phyloP scores from a whole-genome alignment of 1,140 invertebrate species.

The Panagrolaimus sp. region DNA sequence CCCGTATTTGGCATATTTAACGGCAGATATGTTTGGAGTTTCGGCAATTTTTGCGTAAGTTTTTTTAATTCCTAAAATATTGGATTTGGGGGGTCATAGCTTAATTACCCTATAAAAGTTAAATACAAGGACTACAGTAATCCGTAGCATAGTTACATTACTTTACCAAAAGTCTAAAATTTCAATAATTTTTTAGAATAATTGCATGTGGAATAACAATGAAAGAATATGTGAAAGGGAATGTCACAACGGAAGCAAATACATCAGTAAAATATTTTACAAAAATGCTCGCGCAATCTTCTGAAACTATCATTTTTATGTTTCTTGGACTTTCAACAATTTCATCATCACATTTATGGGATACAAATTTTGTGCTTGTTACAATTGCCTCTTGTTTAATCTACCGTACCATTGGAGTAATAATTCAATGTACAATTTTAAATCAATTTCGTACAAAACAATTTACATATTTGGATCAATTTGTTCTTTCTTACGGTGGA shows the following conservation, averaged over 20 bases:
- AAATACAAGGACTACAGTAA: neutral
- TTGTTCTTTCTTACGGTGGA: constrained; percentile 30
- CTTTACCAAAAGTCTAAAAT: neutral
- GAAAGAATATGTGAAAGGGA: constrained; percentile 31
- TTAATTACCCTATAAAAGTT: neutral
- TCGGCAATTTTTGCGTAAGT: constrained; percentile 35
- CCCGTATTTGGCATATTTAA: constrained; percentile 33
- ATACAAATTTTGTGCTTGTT: constrained; percentile 18
- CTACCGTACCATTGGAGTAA: constrained; percentile 25
- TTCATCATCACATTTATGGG: constrained; percentile 12
- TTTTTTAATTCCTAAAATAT: neutral
- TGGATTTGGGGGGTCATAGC: neutral
- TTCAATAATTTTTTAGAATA: constrained; percentile 13
- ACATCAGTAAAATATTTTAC: constrained; percentile 26
- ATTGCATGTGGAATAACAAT: constrained; percentile 24
- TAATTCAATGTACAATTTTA: constrained; percentile 27
- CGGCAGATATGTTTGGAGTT: constrained; percentile 36
- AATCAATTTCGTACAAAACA: constrained; percentile 30
- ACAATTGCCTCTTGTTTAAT: constrained; percentile 22
- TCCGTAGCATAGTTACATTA: neutral
- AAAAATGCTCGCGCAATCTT: constrained; percentile 20
- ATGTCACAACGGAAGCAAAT: constrained; percentile 19
- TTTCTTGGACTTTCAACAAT: constrained; percentile 28
- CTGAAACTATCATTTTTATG: constrained; percentile 20
- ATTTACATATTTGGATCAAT: constrained; percentile 26